These are phyloP conservation scores for Abrostola tripartita DNA, from an alignment of 2,888 invertebrate species.

Conservation along the genomic window DNA sequence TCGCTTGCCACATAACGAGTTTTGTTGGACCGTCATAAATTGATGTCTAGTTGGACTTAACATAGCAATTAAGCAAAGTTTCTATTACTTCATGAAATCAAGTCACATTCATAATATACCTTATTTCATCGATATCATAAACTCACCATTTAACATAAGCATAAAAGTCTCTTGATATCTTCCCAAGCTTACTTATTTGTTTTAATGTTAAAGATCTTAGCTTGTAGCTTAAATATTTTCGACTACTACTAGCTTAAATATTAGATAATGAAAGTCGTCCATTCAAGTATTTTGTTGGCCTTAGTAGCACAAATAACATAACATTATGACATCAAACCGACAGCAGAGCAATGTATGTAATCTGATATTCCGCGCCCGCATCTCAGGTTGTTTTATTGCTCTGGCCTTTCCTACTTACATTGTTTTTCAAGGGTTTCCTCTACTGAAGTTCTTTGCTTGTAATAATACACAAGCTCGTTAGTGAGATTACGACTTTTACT, in stretches of 20 bases:
- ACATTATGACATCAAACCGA: conserved; percentile 1
- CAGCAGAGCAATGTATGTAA: conserved; percentile 6
- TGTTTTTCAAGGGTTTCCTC: conserved; percentile 36
- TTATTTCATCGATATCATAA: conserved; percentile 12
- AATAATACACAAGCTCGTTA: conserved; percentile 18
- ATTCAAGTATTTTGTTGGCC: not conserved
- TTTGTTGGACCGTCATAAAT: conserved; percentile 38
- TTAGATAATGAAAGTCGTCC: not conserved
- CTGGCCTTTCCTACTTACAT: conserved; percentile 31
- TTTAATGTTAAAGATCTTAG: too few species aligned
- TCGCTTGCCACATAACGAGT: conserved; percentile 43
- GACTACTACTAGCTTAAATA: too few species aligned
- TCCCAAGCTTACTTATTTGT: too few species aligned
- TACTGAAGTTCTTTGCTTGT: conserved; percentile 14
- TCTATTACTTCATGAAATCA: conserved; percentile 21
- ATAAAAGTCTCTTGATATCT: too few species aligned
- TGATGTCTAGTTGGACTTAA: conserved; percentile 24
- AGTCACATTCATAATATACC: conserved; percentile 3
- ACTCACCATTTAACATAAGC: too few species aligned
- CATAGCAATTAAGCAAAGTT: conserved; percentile 26
- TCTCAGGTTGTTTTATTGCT: conserved; percentile 33
- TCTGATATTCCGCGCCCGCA: conserved; percentile 27
- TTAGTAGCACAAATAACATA: not conserved
- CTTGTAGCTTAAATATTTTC: too few species aligned
- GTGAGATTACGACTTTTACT: conserved; percentile 24